Base-by-base conservation (phyloP, 2,797 vertebrate species). In the Yasuhikotakia modesta region DNA sequence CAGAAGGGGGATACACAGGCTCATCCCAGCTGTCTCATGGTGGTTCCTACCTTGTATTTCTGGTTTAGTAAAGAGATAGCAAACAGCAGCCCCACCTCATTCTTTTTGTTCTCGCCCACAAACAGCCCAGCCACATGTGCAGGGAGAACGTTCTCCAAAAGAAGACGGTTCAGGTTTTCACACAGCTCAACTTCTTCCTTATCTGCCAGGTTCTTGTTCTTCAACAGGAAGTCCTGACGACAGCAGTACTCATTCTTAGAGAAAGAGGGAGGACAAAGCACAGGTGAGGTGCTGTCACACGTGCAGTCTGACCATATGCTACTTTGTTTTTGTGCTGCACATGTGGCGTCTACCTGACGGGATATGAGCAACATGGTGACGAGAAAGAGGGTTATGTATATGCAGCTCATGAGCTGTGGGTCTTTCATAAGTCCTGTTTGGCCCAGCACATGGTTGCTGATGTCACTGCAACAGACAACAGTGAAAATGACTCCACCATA, bases 181-280 rank as follows among this genome's bases (percentile, higher is more conserved):
- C 97, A 93, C 0, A 97, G 98, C 90, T 98, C 97, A 27, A 98
- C 96, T 85, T 99, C 96, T 3, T 99, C 98, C 0, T 96, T 95
- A 65, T 99, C 96, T 10, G 95, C 96, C 85, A 91, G 95, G 89
- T 98, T 98, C 88, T 99, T 99, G 80, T 95, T 96, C 88, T 99
- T 99, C 86, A 96, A 94, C 69, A 98, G 87, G 85, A 94, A 98
- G 84, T 99, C 96, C 86, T 96, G 87, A 21, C 97, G 94, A 87
- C 94, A 98, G 88, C 95, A 95, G 78, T 94, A 95, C 87, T 99
- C 97, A 1, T 96, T 96, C 98, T 99, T 84, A 3, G 13, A 53
- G 5, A 63, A 10, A 69, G 6, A 76, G 22, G 27, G 73, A 70
- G 13, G 10, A 32, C 22, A 61, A 17, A 14, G 13, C 4, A 57